Base-by-base conservation (phyloP, 2,888 invertebrate genomes). In the Hypomecis punctinalis region DNA sequence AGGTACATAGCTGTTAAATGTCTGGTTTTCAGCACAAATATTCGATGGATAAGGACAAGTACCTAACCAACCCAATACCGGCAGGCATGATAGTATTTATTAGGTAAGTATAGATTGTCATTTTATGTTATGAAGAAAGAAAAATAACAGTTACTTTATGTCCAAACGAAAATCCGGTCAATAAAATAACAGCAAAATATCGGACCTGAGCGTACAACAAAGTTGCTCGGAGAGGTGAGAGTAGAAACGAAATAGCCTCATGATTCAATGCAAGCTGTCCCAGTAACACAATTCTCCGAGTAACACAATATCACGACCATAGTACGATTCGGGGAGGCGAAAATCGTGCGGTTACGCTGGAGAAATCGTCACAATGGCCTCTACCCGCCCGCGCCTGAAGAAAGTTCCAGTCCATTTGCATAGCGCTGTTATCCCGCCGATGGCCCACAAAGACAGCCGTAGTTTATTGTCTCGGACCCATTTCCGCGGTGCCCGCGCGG, bases 321-420 rank as follows among this genome's bases (percentile, higher is more conserved):
- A 66, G 72, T 72, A 75, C 71, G 75, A 75, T 83, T 82, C 75
- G 81, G 83, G 78, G 80, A 76, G 76, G 77, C 74, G 77, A 80
- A 76, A 79, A 74, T 77, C 78, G 78, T 77, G 76, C 79, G 78
- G 75, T 77, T 76, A 79, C 80, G 79, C 77, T 73, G 82, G 88
- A 87, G 90, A 91, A 91, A 91, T 90, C 88, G 85, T 85, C 83
- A 88, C 87, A 88, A 87, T 86, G 86, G 79, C 87, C 84, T 82
- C 81, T 81, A 82, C 78, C 80, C 79, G 75, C 67, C 66, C 64
- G 76, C 81, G 80, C 86, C 89, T 88, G 90, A 91, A 91, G 91
- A 91, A 93, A 91, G 91, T 91, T 89, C 89, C 89, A 87, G 84
- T 75, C 79, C 77, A 91, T 91, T 91, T 89, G 86, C 92, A 92